Percentiles rank a stretch among this genome's conserved stretches.
Evolutionary conservation across 1,140 invertebrate species (phyloP).

Genomic region (Sesamia nonagrioides): DNA sequence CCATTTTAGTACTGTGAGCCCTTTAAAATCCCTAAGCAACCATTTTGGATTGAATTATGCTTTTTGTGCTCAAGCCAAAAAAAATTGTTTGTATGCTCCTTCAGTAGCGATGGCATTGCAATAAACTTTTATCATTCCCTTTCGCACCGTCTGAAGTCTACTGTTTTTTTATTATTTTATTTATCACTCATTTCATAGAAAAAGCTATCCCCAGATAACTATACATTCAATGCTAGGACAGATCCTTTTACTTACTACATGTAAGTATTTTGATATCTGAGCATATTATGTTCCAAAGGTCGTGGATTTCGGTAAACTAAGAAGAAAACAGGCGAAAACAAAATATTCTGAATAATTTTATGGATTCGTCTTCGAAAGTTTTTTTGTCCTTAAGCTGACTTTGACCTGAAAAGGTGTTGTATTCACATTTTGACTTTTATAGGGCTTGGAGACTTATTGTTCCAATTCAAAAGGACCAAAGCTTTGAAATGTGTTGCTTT

Average conservation of each 20-base stretch:
- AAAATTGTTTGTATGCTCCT: neutral
- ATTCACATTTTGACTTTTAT: slow-evolving; percentile 40
- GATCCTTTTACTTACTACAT: slow-evolving; percentile 34
- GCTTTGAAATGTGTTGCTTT: neutral
- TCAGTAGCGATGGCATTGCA: neutral
- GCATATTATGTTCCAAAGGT: slow-evolving; percentile 16
- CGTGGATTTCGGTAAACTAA: slow-evolving; percentile 8
- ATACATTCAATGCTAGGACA: slow-evolving; percentile 29
- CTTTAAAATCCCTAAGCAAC: neutral
- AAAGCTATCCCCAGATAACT: slow-evolving; percentile 22
- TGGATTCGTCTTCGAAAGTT: slow-evolving; percentile 6
- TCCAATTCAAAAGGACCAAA: neutral
- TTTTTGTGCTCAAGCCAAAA: neutral
- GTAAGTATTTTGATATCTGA: slow-evolving; percentile 24
- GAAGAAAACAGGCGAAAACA: neutral
- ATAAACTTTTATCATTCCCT: slow-evolving; percentile 22
- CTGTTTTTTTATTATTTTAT: slow-evolving; percentile 21
- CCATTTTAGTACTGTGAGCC: neutral
- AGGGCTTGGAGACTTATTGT: neutral
- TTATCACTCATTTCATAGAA: slow-evolving; percentile 2
- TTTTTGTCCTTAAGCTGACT: slow-evolving; percentile 9
- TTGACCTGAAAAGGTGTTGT: slow-evolving; percentile 34
- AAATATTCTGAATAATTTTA: slow-evolving; percentile 38
- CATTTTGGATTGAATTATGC: neutral
- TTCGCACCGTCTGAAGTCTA: neutral